Conservation (phyloP, 2,888 invertebrate species). For the Nowickia ferox region DNA sequence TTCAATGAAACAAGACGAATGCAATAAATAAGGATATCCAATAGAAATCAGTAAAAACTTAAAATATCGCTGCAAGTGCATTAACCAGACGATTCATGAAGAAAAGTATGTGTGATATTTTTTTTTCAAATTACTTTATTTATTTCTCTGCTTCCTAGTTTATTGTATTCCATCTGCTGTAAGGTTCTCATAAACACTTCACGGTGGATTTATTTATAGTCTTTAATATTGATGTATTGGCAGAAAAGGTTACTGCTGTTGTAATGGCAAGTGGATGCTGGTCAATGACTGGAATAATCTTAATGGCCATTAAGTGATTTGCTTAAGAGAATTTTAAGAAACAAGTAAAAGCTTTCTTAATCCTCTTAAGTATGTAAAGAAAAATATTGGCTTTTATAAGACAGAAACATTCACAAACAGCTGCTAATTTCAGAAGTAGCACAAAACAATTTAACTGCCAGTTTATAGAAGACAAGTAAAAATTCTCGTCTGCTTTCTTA, state of each 20-base stretch:
- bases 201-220: constrained; percentile 36
- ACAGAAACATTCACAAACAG: too few relatives aligned
- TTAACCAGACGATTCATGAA: constrained; percentile 14
- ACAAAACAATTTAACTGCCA: too few relatives aligned
- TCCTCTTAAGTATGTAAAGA: too few relatives aligned
- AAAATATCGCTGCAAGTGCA: constrained; percentile 38
- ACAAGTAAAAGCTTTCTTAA: background rate
- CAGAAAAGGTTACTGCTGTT: constrained; percentile 20
- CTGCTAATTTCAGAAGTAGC: too few relatives aligned
- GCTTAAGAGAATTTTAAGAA: constrained; percentile 1
- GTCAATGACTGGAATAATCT: constrained; percentile 38
- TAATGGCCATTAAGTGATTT: constrained; percentile 31
- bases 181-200: constrained; percentile 40
- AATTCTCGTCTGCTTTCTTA: too few relatives aligned
- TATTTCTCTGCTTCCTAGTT: constrained; percentile 11
- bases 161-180: constrained; percentile 43
- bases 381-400: too few relatives aligned
- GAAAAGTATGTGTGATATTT: background rate
- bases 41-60: constrained; percentile 12
- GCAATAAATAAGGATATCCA: constrained; percentile 38
- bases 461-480: too few relatives aligned
- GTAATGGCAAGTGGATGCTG: constrained; percentile 27
- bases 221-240: constrained; percentile 27
- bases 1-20: constrained; percentile 30
- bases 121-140: background rate